These are phyloP conservation scores for Drosophila demipolita DNA, from an alignment of 2,888 invertebrate genomes.

Conservation along the genomic window DNA sequence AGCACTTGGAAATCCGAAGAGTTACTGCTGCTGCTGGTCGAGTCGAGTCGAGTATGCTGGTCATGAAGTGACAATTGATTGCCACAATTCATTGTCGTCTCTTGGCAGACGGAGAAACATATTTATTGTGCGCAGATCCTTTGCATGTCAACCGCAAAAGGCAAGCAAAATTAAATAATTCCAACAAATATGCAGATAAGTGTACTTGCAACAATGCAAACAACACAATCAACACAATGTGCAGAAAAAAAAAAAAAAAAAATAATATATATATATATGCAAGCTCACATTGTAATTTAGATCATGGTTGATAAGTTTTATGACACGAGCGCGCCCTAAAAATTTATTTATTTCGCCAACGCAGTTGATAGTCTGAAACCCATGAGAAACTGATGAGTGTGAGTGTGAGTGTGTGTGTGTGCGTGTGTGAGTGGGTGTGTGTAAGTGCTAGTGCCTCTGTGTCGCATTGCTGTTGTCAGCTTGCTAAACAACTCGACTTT, in stretches of 20 bases:
- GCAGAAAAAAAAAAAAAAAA: neutral
- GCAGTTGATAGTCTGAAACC: constrained; percentile 41
- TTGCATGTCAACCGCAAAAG: constrained; percentile 35
- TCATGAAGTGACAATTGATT: constrained; percentile 51
- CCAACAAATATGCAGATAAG: neutral
- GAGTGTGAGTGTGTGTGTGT: constrained; percentile 3
- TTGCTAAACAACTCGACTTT: constrained; percentile 55
- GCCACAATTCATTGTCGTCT: constrained; percentile 46
- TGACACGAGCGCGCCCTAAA: constrained; percentile 62
- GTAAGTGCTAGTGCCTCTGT: constrained; percentile 38
- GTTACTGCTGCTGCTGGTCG: neutral
- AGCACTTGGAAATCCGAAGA: neutral
- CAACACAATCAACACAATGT: constrained; percentile 16
- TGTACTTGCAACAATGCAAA: constrained; percentile 22
- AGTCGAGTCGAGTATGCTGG: constrained; percentile 13
- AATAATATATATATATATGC: constrained; percentile 5
- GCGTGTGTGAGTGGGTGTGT: constrained; percentile 14
- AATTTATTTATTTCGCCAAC: constrained; percentile 53
- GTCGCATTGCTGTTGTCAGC: constrained; percentile 55
- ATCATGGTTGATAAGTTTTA: constrained; percentile 66
- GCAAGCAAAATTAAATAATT: constrained; percentile 37
- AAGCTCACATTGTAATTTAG: constrained; percentile 62
- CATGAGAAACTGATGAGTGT: constrained; percentile 32
- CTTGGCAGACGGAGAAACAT: constrained; percentile 26
- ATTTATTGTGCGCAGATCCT: constrained; percentile 49